Evolutionary conservation across 2,113 vertebrate species (phyloP), one percentile per base, ranked within the genome.

Genomic region (Paradisaea rubra): DNA sequence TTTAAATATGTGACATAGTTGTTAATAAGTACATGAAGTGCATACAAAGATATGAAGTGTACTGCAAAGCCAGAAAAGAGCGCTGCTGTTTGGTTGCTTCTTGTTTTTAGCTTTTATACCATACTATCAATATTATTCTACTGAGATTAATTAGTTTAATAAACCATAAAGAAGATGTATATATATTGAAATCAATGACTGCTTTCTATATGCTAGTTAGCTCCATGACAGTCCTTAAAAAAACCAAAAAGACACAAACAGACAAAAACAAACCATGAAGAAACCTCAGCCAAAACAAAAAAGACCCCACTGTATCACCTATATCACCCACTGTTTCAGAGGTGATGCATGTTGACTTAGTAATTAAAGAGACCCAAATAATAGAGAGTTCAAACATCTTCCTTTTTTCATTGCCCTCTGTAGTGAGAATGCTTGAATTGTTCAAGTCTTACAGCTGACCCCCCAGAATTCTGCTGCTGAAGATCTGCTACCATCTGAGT

Each of bases 291-390:
- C 7, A 18, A 37, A 45, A 28, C 13, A 25, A 20, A 16, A 19
- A 49, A 24, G 37, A 37, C 8, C 1, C 2, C 31, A 33, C 6
- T 3, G 2, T 49, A 49, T 25, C 49, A 25, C 23, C 13, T 7
- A 11, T 77, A 31, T 86, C 85, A 47, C 20, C 16, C 35, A 33
- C 47, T 71, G 71, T 60, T 95, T 95, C 89, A 93, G 80, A 93
- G 74, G 28, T 89, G 68, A 39, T n/a, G 54, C 35, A 20, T 81
- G 52, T 95, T 88, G 93, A 73, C 44, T 85, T 78, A 54, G 44
- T 80, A 86, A 84, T 63, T 89, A 87, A 96, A 96, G 90, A 65
- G 82, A 81, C 81, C 31, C 41, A 90, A 93, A 90, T 15, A 84
- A 68, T 30, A 68, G 7, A 49, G 10, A 91, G 13, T 35, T 65